Percentiles rank a stretch among this genome's conserved stretches.
Evolutionary conservation across 2,888 invertebrate genomes (phyloP).

Genomic region (Scaeva pyrastri): DNA sequence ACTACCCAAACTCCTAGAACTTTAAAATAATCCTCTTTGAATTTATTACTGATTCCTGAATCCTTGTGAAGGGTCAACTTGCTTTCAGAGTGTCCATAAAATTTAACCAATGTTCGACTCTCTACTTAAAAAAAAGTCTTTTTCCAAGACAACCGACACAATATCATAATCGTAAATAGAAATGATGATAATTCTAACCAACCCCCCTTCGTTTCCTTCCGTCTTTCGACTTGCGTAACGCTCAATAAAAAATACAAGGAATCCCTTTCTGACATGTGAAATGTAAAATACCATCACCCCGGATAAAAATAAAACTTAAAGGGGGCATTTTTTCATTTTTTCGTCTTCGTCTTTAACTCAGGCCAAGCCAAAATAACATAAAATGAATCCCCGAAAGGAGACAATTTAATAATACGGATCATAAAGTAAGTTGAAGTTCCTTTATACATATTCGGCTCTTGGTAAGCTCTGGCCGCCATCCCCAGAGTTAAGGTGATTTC

Average conservation of each 20-base stretch:
- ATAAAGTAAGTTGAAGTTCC: slow-evolving; percentile 79
- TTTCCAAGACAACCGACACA: slow-evolving; percentile 27
- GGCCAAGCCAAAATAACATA: slow-evolving; percentile 45
- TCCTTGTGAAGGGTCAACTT: slow-evolving; percentile 53
- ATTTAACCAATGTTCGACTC: slow-evolving; percentile 53
- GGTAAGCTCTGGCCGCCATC: slow-evolving; percentile 31
- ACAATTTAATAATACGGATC: slow-evolving; percentile 80
- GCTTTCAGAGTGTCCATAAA: slow-evolving; percentile 55
- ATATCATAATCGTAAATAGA: slow-evolving; percentile 46
- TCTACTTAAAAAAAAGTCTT: slow-evolving; percentile 21
- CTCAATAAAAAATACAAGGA: slow-evolving; percentile 72
- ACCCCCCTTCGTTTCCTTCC: not conserved
- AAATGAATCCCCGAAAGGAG: slow-evolving; percentile 62
- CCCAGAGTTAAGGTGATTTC: not conserved
- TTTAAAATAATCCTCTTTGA: not conserved
- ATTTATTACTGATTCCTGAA: slow-evolving; percentile 26
- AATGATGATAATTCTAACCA: slow-evolving; percentile 59
- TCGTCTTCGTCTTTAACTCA: slow-evolving; percentile 16
- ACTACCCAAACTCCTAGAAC: not conserved
- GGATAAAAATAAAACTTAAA: slow-evolving; percentile 4
- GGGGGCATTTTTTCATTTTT: slow-evolving; percentile 36
- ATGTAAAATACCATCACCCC: slow-evolving; percentile 69
- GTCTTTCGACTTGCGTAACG: slow-evolving; percentile 40
- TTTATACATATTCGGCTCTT: slow-evolving; percentile 29
- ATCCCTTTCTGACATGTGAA: slow-evolving; percentile 74